Conservation (phyloP, 2,113 vertebrate genomes). For the Calidris pugnax region DNA sequence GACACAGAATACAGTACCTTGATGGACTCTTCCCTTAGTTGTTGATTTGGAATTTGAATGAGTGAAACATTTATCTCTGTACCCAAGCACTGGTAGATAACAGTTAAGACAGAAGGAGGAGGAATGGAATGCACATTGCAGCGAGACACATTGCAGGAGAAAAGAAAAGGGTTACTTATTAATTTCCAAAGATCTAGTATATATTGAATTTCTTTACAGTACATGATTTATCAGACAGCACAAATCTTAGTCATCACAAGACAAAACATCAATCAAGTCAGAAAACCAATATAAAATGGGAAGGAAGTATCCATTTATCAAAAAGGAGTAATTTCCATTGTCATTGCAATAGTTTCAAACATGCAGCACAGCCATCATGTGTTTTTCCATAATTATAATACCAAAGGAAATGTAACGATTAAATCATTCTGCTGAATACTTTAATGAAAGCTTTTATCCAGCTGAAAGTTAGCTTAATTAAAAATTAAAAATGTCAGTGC, state of each 20-base stretch:
- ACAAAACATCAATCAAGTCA: conserved; percentile 56
- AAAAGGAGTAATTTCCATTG: conserved; percentile 33
- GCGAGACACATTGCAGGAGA: conserved; percentile 70
- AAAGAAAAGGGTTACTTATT: conserved; percentile 74
- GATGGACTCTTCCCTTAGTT: conserved; percentile 87
- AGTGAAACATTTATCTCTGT: conserved; percentile 96
- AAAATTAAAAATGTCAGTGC: neutral
- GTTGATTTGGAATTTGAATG: conserved; percentile 90
- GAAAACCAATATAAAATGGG: conserved; percentile 51
- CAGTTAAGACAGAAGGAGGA: conserved; percentile 79
- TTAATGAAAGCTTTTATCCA: neutral
- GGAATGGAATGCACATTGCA: conserved; percentile 76
- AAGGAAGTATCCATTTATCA: conserved; percentile 54
- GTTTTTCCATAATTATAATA: conserved; percentile 32
- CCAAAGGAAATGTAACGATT: conserved; percentile 44
- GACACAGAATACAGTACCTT: conserved; percentile 87
- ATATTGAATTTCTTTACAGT: conserved; percentile 59
- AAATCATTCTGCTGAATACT: neutral
- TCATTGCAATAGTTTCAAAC: conserved; percentile 51
- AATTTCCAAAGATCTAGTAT: conserved; percentile 64
- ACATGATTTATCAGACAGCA: conserved; percentile 60
- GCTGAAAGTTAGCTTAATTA: neutral
- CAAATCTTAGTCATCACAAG: conserved; percentile 49
- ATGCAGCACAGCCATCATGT: conserved; percentile 1
- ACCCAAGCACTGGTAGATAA: conserved; percentile 89